Percentiles rank a stretch among this genome's conserved stretches.
These are phyloP conservation scores for Tipula helvola DNA, from an alignment of 2,888 invertebrate species.

Conservation along the genomic window DNA sequence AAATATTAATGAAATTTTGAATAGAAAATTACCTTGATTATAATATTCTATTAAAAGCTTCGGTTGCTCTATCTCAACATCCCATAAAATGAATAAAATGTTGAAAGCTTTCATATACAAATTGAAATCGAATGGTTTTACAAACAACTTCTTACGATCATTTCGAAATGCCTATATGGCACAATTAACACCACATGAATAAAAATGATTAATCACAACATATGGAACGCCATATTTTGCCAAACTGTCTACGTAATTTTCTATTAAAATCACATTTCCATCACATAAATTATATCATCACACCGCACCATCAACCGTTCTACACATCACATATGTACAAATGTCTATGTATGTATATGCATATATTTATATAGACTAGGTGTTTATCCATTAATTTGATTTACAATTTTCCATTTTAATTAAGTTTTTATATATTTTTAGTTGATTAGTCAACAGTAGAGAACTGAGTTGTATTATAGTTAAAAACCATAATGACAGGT, in stretches of 20 bases:
- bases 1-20: too few species aligned
- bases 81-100: too few species aligned
- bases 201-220: not conserved
- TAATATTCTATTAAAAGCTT: too few species aligned
- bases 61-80: too few species aligned
- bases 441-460: not conserved
- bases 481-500: slow-evolving; percentile 4
- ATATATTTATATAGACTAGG: not conserved
- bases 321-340: not conserved
- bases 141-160: too few species aligned
- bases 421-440: not conserved
- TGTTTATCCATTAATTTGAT: slow-evolving; percentile 4
- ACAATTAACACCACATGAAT: not conserved
- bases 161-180: not conserved
- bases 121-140: too few species aligned
- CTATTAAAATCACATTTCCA: not conserved
- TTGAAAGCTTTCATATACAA: too few species aligned
- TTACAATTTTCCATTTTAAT: not conserved
- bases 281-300: not conserved
- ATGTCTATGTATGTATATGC: not conserved
- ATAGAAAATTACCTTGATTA: too few species aligned
- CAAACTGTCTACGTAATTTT: not conserved
- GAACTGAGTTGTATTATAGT: not conserved
- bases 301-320: not conserved
- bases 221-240: not conserved